Conservation (phyloP, 2,888 invertebrate genomes). For the Latrodectus hesperus region DNA sequence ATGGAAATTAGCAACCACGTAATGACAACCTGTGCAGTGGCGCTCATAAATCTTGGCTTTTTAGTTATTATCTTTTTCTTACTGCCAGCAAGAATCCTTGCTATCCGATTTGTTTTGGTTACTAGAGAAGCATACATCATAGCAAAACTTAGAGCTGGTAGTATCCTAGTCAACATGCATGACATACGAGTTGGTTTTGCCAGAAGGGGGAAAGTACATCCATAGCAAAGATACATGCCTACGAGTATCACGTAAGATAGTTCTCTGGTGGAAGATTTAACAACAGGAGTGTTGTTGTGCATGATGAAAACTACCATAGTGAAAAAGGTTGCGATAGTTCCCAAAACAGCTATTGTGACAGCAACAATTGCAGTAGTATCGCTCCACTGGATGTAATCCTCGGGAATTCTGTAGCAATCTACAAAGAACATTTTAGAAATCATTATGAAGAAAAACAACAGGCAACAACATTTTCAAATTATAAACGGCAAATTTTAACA, state of each 20-base stretch:
- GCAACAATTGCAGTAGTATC: slow-evolving; percentile 81
- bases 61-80: slow-evolving; percentile 92
- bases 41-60: slow-evolving; percentile 93
- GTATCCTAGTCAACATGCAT: slow-evolving; percentile 90
- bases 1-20: slow-evolving; percentile 90
- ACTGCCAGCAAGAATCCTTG: slow-evolving; percentile 96
- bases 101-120: slow-evolving; percentile 97
- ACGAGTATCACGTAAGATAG: slow-evolving; percentile 89
- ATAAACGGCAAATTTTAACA: no score
- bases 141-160: slow-evolving; percentile 96
- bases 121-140: slow-evolving; percentile 97
- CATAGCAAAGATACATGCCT: slow-evolving; percentile 88
- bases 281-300: slow-evolving; percentile 95
- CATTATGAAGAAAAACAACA: no score
- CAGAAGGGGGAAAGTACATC: slow-evolving; percentile 92
- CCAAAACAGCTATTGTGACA: slow-evolving; percentile 84
- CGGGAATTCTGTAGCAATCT: slow-evolving; percentile 79
- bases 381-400: slow-evolving; percentile 80
- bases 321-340: slow-evolving; percentile 86
- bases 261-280: slow-evolving; percentile 90
- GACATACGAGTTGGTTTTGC: slow-evolving; percentile 85
- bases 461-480: no score
- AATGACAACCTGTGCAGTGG: slow-evolving; percentile 88
- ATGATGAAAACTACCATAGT: slow-evolving; percentile 87
- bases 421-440: neutral